Evolutionary conservation across 2,113 vertebrate species (phyloP).

Genomic region (Trematomus loennbergii): DNA sequence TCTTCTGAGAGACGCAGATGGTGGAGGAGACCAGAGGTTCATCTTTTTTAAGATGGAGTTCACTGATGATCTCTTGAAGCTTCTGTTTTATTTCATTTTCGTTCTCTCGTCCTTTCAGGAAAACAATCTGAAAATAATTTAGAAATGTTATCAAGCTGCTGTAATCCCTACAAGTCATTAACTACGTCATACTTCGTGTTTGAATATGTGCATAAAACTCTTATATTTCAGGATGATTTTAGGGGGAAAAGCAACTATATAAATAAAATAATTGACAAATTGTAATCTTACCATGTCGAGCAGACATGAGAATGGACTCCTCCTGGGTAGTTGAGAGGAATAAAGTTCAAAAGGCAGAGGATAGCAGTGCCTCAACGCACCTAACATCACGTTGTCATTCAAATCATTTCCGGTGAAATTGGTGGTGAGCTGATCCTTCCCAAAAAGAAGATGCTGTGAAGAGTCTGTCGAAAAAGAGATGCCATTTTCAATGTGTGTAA

Average conservation of each 20-base stretch:
- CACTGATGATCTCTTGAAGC: accelerated
- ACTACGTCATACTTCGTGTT: too few relatives aligned
- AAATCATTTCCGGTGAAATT: too few relatives aligned
- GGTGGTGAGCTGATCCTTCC: too few relatives aligned
- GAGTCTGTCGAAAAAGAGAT: too few relatives aligned
- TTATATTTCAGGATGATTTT: neutral
- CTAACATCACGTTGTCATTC: too few relatives aligned
- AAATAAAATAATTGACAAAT: neutral
- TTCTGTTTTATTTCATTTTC: accelerated
- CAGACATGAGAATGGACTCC: constrained; percentile 54
- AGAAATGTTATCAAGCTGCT: neutral
- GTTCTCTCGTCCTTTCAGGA: accelerated
- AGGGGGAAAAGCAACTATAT: too few relatives aligned
- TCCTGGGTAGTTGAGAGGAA: constrained; percentile 16
- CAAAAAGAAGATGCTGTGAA: too few relatives aligned
- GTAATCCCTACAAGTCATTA: too few relatives aligned
- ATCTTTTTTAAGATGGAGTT: accelerated
- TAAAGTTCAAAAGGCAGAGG: neutral
- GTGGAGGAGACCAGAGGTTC: neutral
- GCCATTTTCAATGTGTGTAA: too few relatives aligned
- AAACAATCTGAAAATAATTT: constrained; percentile 18
- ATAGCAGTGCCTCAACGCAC: accelerated
- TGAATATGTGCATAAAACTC: neutral
- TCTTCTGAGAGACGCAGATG: constrained; percentile 43
- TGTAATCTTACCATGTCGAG: constrained; percentile 51